phyloP scores from a whole-genome alignment of 2,113 vertebrate species.

The Triplophysa siluroides region DNA sequence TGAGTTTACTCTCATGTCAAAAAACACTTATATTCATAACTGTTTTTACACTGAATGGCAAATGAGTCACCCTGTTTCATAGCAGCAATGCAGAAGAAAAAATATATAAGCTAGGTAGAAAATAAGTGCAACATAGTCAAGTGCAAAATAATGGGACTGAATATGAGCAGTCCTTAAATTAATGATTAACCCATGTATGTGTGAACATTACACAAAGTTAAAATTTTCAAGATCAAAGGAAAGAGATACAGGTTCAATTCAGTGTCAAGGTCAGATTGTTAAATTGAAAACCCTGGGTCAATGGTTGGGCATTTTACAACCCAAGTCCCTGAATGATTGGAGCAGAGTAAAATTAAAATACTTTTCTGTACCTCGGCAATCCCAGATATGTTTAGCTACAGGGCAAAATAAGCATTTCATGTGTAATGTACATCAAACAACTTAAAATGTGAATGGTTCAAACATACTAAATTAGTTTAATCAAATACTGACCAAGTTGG shows the following conservation, averaged over 20 bases:
- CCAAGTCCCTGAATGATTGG: slow-evolving; percentile 32
- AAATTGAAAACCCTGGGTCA: background rate
- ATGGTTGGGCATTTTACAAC: background rate
- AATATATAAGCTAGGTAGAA: background rate
- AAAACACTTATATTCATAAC: background rate
- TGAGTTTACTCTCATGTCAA: background rate
- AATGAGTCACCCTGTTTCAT: slow-evolving; percentile 38
- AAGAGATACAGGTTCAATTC: background rate
- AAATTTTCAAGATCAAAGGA: background rate
- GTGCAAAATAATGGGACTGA: background rate
- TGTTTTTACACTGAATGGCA: slow-evolving; percentile 3
- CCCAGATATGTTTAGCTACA: slow-evolving; percentile 25
- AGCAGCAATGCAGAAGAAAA: slow-evolving; percentile 41
- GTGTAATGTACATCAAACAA: background rate
- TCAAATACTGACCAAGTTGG: slow-evolving; percentile 25
- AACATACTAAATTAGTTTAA: slow-evolving; percentile 18
- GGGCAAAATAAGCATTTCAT: background rate
- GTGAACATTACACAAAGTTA: background rate
- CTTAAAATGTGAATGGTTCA: background rate
- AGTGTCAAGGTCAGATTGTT: background rate
- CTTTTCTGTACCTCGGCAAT: background rate
- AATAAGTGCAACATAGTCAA: background rate
- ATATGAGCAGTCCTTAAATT: background rate
- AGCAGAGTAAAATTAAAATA: background rate
- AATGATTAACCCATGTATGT: background rate